Conservation (phyloP, 2,113 vertebrate species). For the Nycticorax nycticorax region DNA sequence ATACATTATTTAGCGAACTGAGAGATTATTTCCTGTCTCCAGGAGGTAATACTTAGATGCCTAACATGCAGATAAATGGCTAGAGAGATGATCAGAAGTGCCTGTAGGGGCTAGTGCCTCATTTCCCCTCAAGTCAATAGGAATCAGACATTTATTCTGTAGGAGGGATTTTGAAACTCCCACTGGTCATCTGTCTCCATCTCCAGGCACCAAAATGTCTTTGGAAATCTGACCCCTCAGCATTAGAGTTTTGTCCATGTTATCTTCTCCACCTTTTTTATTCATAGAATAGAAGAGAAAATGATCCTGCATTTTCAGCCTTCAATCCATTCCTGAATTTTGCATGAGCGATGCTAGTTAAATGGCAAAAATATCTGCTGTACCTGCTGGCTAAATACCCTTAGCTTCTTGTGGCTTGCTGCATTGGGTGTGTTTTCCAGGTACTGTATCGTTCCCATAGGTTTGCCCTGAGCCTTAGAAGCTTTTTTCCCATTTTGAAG, state of each 20-base stretch:
- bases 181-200: neutral
- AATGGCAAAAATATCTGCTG: neutral
- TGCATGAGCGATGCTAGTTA: neutral
- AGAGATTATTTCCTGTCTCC: neutral
- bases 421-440: neutral
- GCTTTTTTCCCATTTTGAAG: neutral
- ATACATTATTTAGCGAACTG: neutral
- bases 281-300: neutral
- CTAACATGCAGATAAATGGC: neutral
- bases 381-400: neutral
- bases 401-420: neutral
- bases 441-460: neutral
- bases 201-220: neutral
- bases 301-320: neutral
- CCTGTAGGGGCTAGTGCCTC: neutral
- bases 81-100: neutral
- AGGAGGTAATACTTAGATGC: neutral
- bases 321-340: neutral
- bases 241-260: neutral
- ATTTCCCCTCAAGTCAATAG: constrained; percentile 14
- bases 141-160: neutral
- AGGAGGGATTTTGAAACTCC: constrained; percentile 28
- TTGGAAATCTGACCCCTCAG: neutral
- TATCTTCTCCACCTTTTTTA: neutral
- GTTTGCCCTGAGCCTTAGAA: neutral